Evolutionary conservation across 2,113 vertebrate genomes (phyloP), one percentile per base, ranked within the genome.

Genomic region (Notothenia rossii): DNA sequence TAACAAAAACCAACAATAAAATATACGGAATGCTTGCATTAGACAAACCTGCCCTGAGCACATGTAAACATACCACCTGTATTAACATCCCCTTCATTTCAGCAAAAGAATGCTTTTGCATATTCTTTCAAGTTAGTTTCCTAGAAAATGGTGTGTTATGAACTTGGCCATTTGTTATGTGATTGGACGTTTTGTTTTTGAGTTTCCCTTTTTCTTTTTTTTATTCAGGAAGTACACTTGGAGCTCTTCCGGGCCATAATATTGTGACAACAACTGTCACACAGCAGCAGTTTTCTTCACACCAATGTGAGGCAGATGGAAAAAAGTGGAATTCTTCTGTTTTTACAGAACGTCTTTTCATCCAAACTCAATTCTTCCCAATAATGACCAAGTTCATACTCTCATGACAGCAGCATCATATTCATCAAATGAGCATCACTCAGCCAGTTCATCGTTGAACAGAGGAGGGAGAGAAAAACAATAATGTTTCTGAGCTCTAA

Each of bases 401-500:
- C 85, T 82, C 64, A 71, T 79, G 88, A 85, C 81, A 86, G 83
- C 80, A 45, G 82, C 61, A 82, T 91, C 87, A 73, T 90, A 89
- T 92, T 93, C 86, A 91, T 92, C 90, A 86, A 84, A 89, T 69
- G 82, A 91, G 74, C 86, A 81, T 89, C 89, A 82, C 83, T 88
- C 83, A 87, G 83, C 79, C 82, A 86, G 86, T 91, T 89, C 85
- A 86, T 89, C 10, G 58, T 58, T 5, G 22, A 85, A 89, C 64
- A 69, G 78, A 79, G 76, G 72, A 78, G 81, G 17, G 49, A 58
- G 76, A 83, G 85, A 81, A 84, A 88, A 91, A 92, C 90, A 91
- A 91, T 92, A 93, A 92, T 89, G 91, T 93, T 89, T 76, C 89
- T 73, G 75, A 88, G 80, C 87, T 91, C 88, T 88, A 92, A 93